Conservation (phyloP, 1,140 invertebrate species). For the Lepidurus apus region DNA sequence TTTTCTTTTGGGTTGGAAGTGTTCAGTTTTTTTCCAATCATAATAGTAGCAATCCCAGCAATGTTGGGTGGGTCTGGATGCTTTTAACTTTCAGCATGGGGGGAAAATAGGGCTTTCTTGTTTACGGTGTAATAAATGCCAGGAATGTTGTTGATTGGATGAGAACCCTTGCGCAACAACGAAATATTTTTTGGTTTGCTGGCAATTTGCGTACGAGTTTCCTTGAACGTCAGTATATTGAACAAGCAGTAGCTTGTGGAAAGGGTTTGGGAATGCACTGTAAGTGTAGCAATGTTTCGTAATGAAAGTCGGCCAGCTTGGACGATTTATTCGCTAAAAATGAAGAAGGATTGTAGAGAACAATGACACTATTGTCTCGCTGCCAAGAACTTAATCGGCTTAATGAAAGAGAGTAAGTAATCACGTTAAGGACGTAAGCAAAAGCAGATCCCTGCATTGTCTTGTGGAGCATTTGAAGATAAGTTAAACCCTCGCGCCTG, state of each 20-base stretch:
- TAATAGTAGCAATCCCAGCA: slow-evolving; percentile 15
- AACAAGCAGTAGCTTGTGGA: neutral
- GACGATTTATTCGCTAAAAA: too few species aligned
- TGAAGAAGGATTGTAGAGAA: too few species aligned
- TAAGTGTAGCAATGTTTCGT: neutral
- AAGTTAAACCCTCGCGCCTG: too few species aligned
- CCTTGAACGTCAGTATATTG: neutral
- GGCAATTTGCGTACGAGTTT: neutral
- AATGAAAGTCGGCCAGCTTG: too few species aligned
- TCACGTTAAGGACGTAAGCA: too few species aligned
- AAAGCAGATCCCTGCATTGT: too few species aligned
- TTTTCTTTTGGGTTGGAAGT: neutral
- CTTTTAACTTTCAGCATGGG: neutral
- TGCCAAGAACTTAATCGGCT: too few species aligned
- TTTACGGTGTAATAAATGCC: neutral
- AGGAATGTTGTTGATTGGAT: slow-evolving; percentile 10
- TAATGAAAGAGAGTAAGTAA: too few species aligned
- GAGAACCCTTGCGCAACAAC: neutral
- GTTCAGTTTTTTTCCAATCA: neutral
- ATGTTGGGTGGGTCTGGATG: neutral
- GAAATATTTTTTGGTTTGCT: neutral
- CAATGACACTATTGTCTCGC: too few species aligned
- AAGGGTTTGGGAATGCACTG: neutral
- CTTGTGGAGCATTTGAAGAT: too few species aligned
- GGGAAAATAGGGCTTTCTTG: neutral